Percentiles rank a stretch among this genome's conserved stretches.
phyloP scores from a whole-genome alignment of 2,797 vertebrate species.

The Melanotaenia maccullochi region DNA sequence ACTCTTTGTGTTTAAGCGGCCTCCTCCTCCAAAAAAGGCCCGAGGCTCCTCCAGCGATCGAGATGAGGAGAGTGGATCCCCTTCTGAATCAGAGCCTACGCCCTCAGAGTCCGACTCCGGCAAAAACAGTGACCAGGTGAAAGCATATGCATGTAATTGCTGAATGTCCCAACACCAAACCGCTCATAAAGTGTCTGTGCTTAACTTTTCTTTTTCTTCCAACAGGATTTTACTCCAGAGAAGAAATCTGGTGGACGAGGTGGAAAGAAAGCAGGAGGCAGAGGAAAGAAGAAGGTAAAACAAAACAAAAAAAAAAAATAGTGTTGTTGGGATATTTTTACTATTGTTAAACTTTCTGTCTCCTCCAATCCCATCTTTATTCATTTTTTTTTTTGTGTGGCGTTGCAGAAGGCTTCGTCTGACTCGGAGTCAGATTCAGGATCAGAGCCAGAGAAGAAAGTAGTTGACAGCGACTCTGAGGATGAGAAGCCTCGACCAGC shows the following conservation, averaged over 20 bases:
- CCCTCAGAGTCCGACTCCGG: slow-evolving; percentile 92
- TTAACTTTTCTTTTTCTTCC: slow-evolving; percentile 12
- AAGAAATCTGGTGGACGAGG: slow-evolving; percentile 84
- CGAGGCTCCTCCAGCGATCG: slow-evolving; percentile 90
- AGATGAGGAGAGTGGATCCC: slow-evolving; percentile 87
- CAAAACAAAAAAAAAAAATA: background rate
- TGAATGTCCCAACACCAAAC: background rate
- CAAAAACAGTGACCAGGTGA: slow-evolving; percentile 96
- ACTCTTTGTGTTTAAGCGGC: slow-evolving; percentile 52
- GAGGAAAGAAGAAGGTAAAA: slow-evolving; percentile 82
- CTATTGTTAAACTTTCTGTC: rapidly evolving
- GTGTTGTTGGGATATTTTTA: background rate
- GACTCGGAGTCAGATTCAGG: slow-evolving; percentile 89
- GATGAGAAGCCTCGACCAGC: slow-evolving; percentile 84
- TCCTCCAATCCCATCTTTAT: background rate
- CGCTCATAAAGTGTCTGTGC: background rate
- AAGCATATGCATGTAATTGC: background rate
- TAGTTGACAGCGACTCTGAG: slow-evolving; percentile 80
- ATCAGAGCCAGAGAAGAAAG: slow-evolving; percentile 84
- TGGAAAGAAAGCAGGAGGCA: slow-evolving; percentile 73
- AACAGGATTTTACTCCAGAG: slow-evolving; percentile 94
- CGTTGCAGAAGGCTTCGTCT: slow-evolving; percentile 85
- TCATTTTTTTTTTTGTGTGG: slow-evolving; percentile 12
- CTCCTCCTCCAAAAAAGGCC: slow-evolving; percentile 85
- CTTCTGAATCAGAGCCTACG: slow-evolving; percentile 91